Evolutionary conservation across 2,113 vertebrate genomes (phyloP).

Genomic region (Psammodynastes pulverulentus): DNA sequence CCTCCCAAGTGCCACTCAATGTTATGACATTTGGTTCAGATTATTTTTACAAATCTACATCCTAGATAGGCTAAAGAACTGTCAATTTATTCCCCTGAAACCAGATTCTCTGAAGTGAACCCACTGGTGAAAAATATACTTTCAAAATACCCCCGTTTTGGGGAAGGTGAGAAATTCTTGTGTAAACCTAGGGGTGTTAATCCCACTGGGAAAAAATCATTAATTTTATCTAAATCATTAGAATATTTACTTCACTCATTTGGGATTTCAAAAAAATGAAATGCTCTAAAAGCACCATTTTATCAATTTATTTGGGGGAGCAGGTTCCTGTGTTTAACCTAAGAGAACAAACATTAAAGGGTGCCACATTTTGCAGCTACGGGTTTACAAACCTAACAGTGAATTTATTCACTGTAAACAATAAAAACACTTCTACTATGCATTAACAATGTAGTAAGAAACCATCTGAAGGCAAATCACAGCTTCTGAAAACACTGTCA

Average conservation of each 20-base stretch:
- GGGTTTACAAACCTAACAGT: conserved; percentile 48
- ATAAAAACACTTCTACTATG: conserved; percentile 43
- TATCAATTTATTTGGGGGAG: background rate
- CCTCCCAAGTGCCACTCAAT: background rate
- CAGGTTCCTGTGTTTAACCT: background rate
- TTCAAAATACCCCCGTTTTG: background rate
- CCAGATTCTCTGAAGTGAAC: background rate
- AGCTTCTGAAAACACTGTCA: conserved; percentile 59
- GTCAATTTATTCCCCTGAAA: background rate
- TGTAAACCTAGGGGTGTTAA: background rate
- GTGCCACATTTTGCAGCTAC: conserved; percentile 29
- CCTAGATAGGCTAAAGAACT: background rate
- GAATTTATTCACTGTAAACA: conserved; percentile 70
- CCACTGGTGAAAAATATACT: background rate
- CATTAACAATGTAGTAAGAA: conserved; percentile 63
- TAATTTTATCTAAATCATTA: background rate
- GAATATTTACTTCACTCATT: background rate
- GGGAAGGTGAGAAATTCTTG: background rate
- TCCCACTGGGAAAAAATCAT: background rate
- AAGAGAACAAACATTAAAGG: conserved; percentile 14
- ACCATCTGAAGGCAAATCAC: conserved; percentile 58
- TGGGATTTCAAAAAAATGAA: background rate
- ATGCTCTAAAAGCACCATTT: background rate
- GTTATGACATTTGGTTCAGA: background rate
- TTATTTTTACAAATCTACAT: background rate